Percentiles rank a stretch among this genome's conserved stretches.
Conservation (phyloP, 1,140 invertebrate species). For the Phthorimaea operculella region DNA sequence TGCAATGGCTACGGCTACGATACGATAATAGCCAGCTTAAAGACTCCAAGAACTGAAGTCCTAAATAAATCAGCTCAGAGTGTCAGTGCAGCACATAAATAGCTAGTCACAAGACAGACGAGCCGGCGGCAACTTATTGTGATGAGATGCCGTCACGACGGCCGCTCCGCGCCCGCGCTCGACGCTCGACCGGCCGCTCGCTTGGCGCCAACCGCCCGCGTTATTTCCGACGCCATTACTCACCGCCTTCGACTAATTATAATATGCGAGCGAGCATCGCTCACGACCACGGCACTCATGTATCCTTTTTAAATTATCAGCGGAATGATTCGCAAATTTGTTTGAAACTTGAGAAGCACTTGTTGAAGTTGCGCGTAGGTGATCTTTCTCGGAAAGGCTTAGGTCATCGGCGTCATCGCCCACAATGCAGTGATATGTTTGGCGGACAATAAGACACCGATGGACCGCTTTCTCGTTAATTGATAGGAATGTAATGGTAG, state of each 20-base stretch:
- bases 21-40: constrained; percentile 28
- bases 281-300: constrained; percentile 57
- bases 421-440: too few species aligned
- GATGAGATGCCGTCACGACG: constrained; percentile 52
- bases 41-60: constrained; percentile 22
- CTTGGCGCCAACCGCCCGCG: constrained; percentile 55
- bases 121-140: constrained; percentile 59
- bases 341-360: too few species aligned
- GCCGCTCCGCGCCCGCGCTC: constrained; percentile 48
- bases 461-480: background rate
- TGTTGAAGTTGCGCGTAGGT: too few species aligned
- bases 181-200: constrained; percentile 47
- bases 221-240: constrained; percentile 66
- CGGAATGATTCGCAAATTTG: too few species aligned
- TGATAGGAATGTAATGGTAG: constrained; percentile 31
- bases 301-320: background rate
- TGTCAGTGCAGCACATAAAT: constrained; percentile 50
- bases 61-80: constrained; percentile 45
- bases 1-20: constrained; percentile 8
- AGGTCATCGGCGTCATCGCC: too few species aligned
- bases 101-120: constrained; percentile 62
- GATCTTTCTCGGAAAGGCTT: too few species aligned
- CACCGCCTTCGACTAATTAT: constrained; percentile 63
- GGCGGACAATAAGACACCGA: too few species aligned
- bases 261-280: constrained; percentile 52